Conservation (phyloP, 2,113 vertebrate genomes). For the Pitta sordida region DNA sequence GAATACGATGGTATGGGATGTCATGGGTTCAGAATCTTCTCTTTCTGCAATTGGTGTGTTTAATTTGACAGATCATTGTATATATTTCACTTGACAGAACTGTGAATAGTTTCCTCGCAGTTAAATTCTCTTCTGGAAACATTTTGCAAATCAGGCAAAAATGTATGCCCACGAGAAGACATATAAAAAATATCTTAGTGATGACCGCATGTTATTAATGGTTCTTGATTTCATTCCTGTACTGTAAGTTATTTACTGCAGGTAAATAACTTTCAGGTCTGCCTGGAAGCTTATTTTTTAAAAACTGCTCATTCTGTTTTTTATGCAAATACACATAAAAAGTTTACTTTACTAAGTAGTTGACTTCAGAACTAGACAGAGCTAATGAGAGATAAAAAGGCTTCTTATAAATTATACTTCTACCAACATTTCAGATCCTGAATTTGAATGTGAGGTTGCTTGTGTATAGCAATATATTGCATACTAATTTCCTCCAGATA, state of each 20-base stretch:
- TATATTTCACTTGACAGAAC: background rate
- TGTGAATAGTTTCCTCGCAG: background rate
- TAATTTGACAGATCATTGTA: background rate
- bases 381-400: background rate
- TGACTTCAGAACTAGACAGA: background rate
- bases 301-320: background rate
- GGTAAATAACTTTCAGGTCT: background rate
- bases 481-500: slow-evolving; percentile 44
- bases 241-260: background rate
- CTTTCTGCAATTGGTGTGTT: background rate
- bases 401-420: background rate
- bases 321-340: background rate
- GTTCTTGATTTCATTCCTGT: background rate
- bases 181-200: background rate
- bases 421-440: background rate
- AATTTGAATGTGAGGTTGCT: background rate
- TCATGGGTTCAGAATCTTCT: background rate
- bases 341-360: background rate
- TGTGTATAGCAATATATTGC: background rate
- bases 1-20: background rate
- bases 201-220: background rate
- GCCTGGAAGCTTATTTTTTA: background rate
- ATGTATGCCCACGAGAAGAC: background rate
- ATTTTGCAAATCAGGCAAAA: background rate
- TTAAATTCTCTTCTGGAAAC: background rate